Base-by-base conservation (phyloP, 2,888 invertebrate genomes). In the Capitulum mitella region DNA sequence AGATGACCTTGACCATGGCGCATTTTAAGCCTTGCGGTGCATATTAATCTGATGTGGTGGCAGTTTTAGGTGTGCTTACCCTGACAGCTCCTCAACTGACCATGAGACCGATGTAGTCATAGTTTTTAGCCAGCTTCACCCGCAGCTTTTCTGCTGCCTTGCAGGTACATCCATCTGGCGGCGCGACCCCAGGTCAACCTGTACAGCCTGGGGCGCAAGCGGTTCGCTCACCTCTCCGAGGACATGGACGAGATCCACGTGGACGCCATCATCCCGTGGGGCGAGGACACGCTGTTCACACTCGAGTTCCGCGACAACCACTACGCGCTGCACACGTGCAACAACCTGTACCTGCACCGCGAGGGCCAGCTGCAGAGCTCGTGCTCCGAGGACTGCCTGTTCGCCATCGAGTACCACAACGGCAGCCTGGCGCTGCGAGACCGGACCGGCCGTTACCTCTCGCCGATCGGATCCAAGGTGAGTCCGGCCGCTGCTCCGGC, bases 231-330 rank as follows among this genome's bases (percentile, higher is more conserved):
- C 87, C 89, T 97, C 81, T 94, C 94, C 64, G 94, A 94, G 26
- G 29, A 26, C 3, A 37, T 37, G 70, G 70, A 70, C 37, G 70
- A 22, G 26, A 70, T 70, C 26, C 82, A 84, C 80, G 82, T 87
- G 22, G 96, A 97, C 86, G 95, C 97, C 82, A 94, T 95, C 87
- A 95, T 97, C 84, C 97, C 98, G 8, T 98, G 98, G 98, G 98
- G 97, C 80, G 94, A 95, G 85, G 97, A 97, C 86, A 95, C 97
- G 48, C 91, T 98, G 26, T 96, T 98, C 88, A 97, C 97, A 51
- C 89, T 98, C 83, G 97, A 98, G 88, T 97, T 97, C 88, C 70
- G 70, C 26, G 91, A 92, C 12, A 82, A 93, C 93, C 93, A 94
- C 85, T 98, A 98, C 87, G 96, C 97, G 74, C 89, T 98, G 84